Conservation (phyloP, 2,888 invertebrate species). For the Tinea pellionella region DNA sequence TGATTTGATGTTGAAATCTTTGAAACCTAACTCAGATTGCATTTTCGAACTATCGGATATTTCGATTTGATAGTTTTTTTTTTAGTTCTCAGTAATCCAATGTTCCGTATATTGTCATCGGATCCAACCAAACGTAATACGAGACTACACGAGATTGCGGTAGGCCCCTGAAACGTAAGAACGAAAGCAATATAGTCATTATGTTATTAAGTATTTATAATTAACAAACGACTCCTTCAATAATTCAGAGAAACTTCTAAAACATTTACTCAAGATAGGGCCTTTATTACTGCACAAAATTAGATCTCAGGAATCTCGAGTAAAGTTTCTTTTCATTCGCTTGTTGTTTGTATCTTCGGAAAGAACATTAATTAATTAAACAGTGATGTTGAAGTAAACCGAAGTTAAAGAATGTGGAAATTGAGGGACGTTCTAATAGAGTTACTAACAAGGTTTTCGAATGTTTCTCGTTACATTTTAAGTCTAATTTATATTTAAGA, state of each 20-base stretch:
- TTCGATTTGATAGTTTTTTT: no score
- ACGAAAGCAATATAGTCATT: not conserved
- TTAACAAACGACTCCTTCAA: conserved; percentile 3
- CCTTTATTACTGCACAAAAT: conserved; percentile 10
- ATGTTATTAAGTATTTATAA: conserved; percentile 5
- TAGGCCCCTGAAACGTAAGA: no score
- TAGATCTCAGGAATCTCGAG: conserved; percentile 8
- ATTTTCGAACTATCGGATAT: no score
- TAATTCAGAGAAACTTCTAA: conserved; percentile 8
- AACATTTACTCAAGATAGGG: conserved; percentile 4
- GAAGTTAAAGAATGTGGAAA: conserved; percentile 28
- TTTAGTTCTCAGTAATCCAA: no score
- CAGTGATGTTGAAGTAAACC: conserved; percentile 25
- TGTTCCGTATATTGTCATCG: no score
- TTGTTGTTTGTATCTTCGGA: conserved; percentile 12
- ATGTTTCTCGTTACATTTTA: conserved; percentile 20
- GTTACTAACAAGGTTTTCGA: conserved; percentile 24
- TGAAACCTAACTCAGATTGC: no score
- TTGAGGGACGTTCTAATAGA: conserved; percentile 24
- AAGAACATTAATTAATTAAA: conserved; percentile 30
- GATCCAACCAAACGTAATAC: no score
- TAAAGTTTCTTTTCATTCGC: conserved; percentile 9
- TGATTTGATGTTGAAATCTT: no score
- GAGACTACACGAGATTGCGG: no score
- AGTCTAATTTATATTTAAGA: conserved; percentile 22